These are phyloP conservation scores for Pseudochirops corinnae DNA, from an alignment of 2,797 vertebrate species.

Conservation along the genomic window DNA sequence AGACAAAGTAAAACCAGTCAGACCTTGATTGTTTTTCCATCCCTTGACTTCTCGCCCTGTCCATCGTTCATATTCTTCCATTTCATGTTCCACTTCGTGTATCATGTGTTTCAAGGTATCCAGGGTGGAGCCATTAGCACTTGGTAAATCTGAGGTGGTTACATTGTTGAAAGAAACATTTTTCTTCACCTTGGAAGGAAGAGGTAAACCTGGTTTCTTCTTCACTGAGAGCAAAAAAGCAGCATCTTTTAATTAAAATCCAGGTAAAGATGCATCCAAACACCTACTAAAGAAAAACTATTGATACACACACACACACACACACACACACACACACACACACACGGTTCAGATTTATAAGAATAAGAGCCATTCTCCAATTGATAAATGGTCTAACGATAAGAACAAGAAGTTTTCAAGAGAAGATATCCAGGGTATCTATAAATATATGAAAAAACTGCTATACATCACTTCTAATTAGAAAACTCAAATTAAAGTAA, in stretches of 20 bases:
- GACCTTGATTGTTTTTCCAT: conserved; percentile 81
- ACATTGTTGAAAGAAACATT: conserved; percentile 59
- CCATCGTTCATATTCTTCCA: conserved; percentile 87
- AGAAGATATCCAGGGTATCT: neutral
- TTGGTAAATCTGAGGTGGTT: conserved; percentile 79
- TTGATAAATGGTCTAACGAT: neutral
- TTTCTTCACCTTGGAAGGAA: conserved; percentile 68
- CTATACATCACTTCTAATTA: neutral
- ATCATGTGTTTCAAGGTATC: conserved; percentile 91
- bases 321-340: no score
- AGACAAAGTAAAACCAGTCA: conserved; percentile 93
- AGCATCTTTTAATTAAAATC: conserved; percentile 59
- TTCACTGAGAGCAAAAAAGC: conserved; percentile 79
- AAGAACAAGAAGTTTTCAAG: neutral
- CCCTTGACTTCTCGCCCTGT: conserved; percentile 80
- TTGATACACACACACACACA: neutral
- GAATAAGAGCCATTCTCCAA: neutral
- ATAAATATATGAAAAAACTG: neutral
- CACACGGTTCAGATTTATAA: neutral
- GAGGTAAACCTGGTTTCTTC: conserved; percentile 76
- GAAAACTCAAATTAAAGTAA: neutral
- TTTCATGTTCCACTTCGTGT: conserved; percentile 90
- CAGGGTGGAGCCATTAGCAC: conserved; percentile 86
- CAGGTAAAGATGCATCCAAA: conserved; percentile 40
- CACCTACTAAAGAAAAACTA: conserved; percentile 44